phyloP scores from a whole-genome alignment of 2,113 vertebrate genomes.

The Cynocephalus volans region DNA sequence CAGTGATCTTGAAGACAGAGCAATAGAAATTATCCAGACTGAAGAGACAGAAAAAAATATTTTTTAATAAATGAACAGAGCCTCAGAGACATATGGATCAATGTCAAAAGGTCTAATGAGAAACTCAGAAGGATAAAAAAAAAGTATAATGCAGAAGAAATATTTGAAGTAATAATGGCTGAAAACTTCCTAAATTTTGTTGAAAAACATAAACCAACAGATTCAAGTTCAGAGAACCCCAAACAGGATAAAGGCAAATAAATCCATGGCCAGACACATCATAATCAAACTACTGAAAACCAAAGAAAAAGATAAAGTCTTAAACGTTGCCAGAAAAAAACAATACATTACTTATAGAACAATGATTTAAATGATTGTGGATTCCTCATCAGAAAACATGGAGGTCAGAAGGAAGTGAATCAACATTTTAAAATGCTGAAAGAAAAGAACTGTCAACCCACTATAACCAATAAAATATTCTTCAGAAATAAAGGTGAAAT shows the following conservation, averaged over 20 bases:
- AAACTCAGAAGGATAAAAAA: not conserved
- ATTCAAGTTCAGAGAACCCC: not conserved
- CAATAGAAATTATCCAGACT: not conserved
- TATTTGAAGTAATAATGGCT: not conserved
- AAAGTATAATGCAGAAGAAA: not conserved
- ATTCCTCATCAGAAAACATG: not conserved
- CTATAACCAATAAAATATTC: not conserved
- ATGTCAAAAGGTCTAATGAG: not conserved
- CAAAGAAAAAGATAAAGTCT: not conserved
- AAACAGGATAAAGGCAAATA: not conserved
- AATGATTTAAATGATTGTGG: not conserved
- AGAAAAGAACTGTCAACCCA: not conserved
- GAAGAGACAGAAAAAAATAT: not conserved
- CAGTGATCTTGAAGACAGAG: not conserved
- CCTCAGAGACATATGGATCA: not conserved
- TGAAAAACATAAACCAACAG: not conserved
- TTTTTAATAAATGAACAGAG: not conserved
- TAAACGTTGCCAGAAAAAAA: not conserved
- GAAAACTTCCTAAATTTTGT: not conserved
- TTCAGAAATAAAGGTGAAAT: constrained; percentile 11
- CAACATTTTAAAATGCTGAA: not conserved
- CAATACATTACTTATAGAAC: not conserved
- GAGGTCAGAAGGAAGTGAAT: not conserved
- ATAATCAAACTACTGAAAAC: not conserved
- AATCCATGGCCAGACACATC: not conserved